Percentiles rank a stretch among this genome's conserved stretches.
Conservation (phyloP, 2,888 invertebrate species). For the Lapara coniferarum region DNA sequence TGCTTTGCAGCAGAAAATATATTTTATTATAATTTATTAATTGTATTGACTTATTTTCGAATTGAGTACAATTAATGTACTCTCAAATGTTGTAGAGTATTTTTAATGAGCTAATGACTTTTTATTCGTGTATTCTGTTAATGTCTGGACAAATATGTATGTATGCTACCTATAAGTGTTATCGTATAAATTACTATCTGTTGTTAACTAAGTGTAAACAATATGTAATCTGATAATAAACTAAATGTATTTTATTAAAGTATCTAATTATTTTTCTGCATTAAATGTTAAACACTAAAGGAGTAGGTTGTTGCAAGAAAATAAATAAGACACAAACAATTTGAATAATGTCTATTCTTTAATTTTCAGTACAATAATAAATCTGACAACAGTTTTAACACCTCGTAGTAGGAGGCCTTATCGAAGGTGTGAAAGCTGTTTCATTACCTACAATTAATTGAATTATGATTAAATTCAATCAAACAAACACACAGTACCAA, state of each 20-base stretch:
- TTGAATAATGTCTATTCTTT: constrained; percentile 78
- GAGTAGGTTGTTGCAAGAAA: constrained; percentile 25
- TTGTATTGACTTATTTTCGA: background rate
- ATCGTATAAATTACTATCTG: constrained; percentile 50
- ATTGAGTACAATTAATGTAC: background rate
- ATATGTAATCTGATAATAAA: constrained; percentile 41
- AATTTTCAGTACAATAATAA: constrained; percentile 76
- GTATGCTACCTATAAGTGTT: constrained; percentile 34
- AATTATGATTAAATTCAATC: constrained; percentile 46
- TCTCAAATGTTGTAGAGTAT: background rate
- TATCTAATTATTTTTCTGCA: constrained; percentile 9
- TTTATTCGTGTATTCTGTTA: constrained; percentile 3
- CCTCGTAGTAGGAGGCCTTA: constrained; percentile 64
- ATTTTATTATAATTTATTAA: constrained; percentile 7
- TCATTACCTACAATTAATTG: constrained; percentile 47
- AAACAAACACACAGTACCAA: constrained; percentile 28
- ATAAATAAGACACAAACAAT: constrained; percentile 52
- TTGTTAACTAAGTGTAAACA: constrained; percentile 67
- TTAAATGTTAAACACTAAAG: background rate
- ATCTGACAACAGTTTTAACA: constrained; percentile 77
- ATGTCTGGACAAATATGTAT: constrained; percentile 22
- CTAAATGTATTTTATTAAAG: constrained; percentile 35
- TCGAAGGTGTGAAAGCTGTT: constrained; percentile 76
- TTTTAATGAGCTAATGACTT: background rate
- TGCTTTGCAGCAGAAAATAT: constrained; percentile 31